Conservation (phyloP, 2,797 vertebrate genomes). For the Coregonus suidteri region DNA sequence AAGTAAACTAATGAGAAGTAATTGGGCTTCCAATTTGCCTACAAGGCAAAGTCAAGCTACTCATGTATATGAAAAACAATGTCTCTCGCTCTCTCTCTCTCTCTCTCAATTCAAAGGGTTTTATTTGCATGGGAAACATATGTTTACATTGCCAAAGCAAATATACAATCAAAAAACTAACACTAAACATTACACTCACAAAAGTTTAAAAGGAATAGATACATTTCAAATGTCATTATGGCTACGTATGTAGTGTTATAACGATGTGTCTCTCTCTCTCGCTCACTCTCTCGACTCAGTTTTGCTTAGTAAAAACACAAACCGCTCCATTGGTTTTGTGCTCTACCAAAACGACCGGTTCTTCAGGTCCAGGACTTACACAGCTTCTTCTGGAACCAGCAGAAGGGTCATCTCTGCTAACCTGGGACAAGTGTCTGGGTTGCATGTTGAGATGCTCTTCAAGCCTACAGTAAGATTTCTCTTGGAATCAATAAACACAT, state of each 20-base stretch:
- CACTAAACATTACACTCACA: no score
- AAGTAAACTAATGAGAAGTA: no score
- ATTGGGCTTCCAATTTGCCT: neutral
- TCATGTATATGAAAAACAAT: neutral
- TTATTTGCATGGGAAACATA: no score
- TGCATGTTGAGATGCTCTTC: constrained; percentile 51
- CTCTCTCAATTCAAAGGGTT: neutral
- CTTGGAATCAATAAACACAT: neutral
- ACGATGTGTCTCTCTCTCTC: neutral
- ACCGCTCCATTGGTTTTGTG: constrained; percentile 59
- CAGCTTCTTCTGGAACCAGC: neutral
- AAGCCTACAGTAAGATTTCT: constrained; percentile 37
- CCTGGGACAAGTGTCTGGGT: neutral
- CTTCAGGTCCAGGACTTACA: constrained; percentile 58
- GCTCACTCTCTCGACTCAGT: neutral
- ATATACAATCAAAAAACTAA: no score
- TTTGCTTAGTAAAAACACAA: neutral
- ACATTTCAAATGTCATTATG: no score
- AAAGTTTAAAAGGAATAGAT: no score
- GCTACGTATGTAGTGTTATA: no score
- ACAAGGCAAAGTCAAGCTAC: neutral
- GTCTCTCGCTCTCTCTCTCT: neutral
- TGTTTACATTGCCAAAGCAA: no score
- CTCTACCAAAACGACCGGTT: constrained; percentile 70
- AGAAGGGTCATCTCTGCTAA: constrained; percentile 61